These are phyloP conservation scores for Hapalemur alaotrensis DNA, from an alignment of 2,797 vertebrate species.

Conservation along the genomic window DNA sequence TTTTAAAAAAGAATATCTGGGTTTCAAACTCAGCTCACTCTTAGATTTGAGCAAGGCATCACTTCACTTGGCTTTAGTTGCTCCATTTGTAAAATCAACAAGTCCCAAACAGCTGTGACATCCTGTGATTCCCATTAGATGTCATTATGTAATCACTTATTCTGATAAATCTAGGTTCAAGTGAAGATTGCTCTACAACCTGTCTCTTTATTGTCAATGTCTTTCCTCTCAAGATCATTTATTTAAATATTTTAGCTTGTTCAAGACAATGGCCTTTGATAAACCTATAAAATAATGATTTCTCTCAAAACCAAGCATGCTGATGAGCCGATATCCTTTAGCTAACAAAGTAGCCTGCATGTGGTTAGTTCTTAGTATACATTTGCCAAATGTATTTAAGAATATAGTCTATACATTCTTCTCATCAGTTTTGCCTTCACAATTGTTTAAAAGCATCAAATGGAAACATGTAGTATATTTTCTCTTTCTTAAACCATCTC, in stretches of 20 bases:
- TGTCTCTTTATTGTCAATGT: neutral
- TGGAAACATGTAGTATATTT: neutral
- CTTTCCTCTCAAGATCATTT: neutral
- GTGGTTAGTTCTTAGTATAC: neutral
- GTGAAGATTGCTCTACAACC: neutral
- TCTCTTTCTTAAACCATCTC: neutral
- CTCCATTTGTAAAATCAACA: neutral
- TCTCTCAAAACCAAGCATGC: neutral
- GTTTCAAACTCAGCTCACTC: neutral
- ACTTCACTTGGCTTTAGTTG: neutral
- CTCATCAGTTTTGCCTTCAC: neutral
- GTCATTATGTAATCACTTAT: too few relatives aligned
- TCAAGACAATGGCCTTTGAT: neutral
- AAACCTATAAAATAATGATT: neutral
- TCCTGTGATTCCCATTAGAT: neutral
- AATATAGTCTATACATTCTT: neutral
- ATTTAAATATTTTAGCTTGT: neutral
- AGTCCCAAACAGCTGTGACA: neutral
- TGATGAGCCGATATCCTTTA: neutral
- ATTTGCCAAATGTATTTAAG: neutral
- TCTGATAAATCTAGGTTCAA: neutral
- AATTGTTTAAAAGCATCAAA: neutral
- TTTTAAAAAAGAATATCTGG: neutral
- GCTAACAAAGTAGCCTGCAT: neutral
- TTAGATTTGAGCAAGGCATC: neutral